Evolutionary conservation across 2,888 invertebrate species (phyloP), one percentile per base, ranked within the genome.

Genomic region (Syrista parreyssii): DNA sequence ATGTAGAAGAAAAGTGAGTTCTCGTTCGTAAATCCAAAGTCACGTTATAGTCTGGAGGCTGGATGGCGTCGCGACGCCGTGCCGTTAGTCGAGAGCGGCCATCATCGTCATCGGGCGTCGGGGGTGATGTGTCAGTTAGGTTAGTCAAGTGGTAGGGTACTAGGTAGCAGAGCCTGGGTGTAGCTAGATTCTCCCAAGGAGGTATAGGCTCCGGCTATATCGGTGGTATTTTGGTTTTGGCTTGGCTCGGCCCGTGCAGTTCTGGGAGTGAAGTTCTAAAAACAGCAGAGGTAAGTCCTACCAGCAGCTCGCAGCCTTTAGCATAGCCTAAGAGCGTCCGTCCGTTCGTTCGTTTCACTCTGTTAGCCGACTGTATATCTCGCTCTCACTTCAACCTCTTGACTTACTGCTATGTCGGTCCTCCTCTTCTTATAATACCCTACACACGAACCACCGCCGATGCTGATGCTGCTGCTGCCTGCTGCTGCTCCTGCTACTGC

Each of bases 231-330:
- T 91, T 91, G 89, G 91, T 91, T 91, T 91, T 91, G 91, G 91
- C 91, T 91, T 91, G 90, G 88, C 89, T 89, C 90, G 88, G 87
- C 87, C 88, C 89, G 89, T 87, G 89, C 90, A 89, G 90, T 90
- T 91, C 91, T 91, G 90, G 91, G 91, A 91, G 91, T 89, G 91
- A 89, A 91, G 91, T 88, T 91, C 91, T 91, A 91, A 91, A 91
- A 91, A 91, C 91, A 91, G 91, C 91, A 90, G 90, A 91, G 91
- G 91, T 91, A 91, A 91, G 91, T 91, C 88, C 84, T 86, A 81
- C 80, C 82, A 81, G 80, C 83, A 82, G 81, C 86, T 88, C 69
- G 87, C 83, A 79, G 84, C 82, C 77, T 77, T 40, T 36, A 75
- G 75, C 32, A 11, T 75, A 36, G 40, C 68, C 40, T 40, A 40